Base-by-base conservation (phyloP, 2,888 invertebrate species). In the Nomada ruficornis region DNA sequence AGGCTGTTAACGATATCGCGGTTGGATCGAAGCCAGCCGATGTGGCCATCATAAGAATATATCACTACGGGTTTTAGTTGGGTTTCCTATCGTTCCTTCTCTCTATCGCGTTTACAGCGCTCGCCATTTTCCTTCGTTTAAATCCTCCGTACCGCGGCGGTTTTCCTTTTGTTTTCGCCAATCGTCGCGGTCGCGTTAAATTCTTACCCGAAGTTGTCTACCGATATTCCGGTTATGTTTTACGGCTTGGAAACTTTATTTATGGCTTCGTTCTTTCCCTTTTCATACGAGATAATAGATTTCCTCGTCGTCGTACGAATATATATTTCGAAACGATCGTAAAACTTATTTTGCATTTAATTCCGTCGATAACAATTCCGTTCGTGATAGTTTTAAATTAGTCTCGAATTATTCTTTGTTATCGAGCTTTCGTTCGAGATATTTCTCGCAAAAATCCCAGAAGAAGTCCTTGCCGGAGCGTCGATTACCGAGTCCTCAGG, bases 21-120 rank as follows among this genome's bases (percentile, higher is more conserved):
- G 67, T 86, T 89, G 88, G 89, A 88, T 44, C 54, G 68, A 67
- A 67, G 88, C 89, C 89, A 89, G 75, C 83, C 85, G 84, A 87
- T 84, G 79, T 75, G 74, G 50, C 63, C 68, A 20, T 72, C 83
- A 71, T 83, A 79, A 77, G 76, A 79, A 84, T 84, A 80, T 80
- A 82, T 82, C 79, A 65, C 36, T 9, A 44, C 64, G 52, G 36
- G n/a, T 62, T 83, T 83, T 76, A 63, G 76, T 2, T 63, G 70
- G 76, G 63, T 76, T 76, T 60, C 69, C 57, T 69, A 79, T 69
- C 78, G 62, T 73, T 70, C n/a, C 76, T 77, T 42, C 62, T 20
- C 57, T 70, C 59, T 74, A 63, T 79, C 73, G 63, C 42, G 7
- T 11, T 20, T 71, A 64, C 44, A 44, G 52, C 75, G 64, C 70